Evolutionary conservation across 1,140 invertebrate genomes (phyloP), one percentile per base, ranked within the genome.

Genomic region (Atopsyche davidsoni): DNA sequence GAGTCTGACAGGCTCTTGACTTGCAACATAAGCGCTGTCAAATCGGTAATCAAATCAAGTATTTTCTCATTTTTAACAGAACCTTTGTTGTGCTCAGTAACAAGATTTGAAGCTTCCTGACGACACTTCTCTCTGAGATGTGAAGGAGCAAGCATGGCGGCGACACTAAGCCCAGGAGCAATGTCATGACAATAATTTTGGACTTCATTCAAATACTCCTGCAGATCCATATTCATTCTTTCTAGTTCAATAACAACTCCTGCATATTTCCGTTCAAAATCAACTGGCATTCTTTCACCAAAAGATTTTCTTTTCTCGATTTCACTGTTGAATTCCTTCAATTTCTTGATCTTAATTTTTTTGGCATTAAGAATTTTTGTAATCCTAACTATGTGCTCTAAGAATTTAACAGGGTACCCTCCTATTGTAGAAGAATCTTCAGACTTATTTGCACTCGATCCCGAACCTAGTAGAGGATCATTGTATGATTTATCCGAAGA

Each of bases 231-330:
- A 69, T 98, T 97, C 66, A 98, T 82, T 58, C 84, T 85, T 62
- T 97, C 94, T 46, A 98, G 78, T 55, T 95, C 90, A 39, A 97
- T 81, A 1, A 98, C 82, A 59, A 88, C 80, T 19, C 80, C 79
- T 7, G 94, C 93, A 72, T 98, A 98, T 63, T 80, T 80, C 59
- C 83, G 81, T 67, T 95, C 88, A 68, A 96, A 96, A 60, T 95
- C 91, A 39, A 87, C 78, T 9, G 84, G 77, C 46, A 92, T 76
- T 40, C 77, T 73, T 61, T 87, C 79, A 17, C 85, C 82, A 66
- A 87, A 87, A 3, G 87, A 89, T 64, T 82, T 81, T 59, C 84
- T 79, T 68, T 88, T 87, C 68, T 97, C 94, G 11, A 89, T 92
- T 65, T 92, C 86, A 51, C 83, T 78, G 64, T 98, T 98, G 83